A percentile compares a stretch with the other conserved stretches of the same genome.
Conservation (phyloP, 2,888 invertebrate genomes). For the Leucozona laternaria region DNA sequence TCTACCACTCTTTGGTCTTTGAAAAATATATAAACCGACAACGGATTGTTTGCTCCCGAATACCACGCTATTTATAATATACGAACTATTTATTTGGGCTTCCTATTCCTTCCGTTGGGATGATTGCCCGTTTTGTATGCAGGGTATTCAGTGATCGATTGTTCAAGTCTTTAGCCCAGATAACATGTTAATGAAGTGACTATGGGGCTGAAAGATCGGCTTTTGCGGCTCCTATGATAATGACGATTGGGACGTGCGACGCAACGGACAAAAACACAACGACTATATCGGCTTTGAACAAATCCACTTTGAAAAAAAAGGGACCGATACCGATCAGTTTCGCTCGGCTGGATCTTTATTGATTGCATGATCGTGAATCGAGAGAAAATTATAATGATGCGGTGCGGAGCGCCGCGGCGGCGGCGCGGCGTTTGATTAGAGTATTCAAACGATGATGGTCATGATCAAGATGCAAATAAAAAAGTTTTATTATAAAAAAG, state of each 20-base stretch:
- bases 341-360: slow-evolving; percentile 56
- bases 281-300: slow-evolving; percentile 20
- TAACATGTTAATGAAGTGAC: slow-evolving; percentile 74
- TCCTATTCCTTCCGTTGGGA: slow-evolving; percentile 7
- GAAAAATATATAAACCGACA: slow-evolving; percentile 40
- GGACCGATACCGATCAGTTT: slow-evolving; percentile 35
- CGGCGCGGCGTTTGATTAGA: slow-evolving; percentile 20
- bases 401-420: background rate
- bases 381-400: slow-evolving; percentile 52
- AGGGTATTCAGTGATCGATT: slow-evolving; percentile 58
- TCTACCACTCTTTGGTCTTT: background rate
- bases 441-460: slow-evolving; percentile 37
- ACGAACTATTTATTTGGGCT: slow-evolving; percentile 2
- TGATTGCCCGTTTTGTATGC: slow-evolving; percentile 45
- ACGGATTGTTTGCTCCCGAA: slow-evolving; percentile 52
- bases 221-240: slow-evolving; percentile 43
- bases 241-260: slow-evolving; percentile 32
- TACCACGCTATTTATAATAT: background rate
- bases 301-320: slow-evolving; percentile 11
- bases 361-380: slow-evolving; percentile 60
- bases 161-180: slow-evolving; percentile 51
- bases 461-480: slow-evolving; percentile 46
- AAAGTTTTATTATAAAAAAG: slow-evolving; percentile 13
- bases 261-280: background rate
- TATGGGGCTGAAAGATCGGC: slow-evolving; percentile 23